Conservation (phyloP, 1,140 invertebrate species). For the Teleogryllus occipitalis region DNA sequence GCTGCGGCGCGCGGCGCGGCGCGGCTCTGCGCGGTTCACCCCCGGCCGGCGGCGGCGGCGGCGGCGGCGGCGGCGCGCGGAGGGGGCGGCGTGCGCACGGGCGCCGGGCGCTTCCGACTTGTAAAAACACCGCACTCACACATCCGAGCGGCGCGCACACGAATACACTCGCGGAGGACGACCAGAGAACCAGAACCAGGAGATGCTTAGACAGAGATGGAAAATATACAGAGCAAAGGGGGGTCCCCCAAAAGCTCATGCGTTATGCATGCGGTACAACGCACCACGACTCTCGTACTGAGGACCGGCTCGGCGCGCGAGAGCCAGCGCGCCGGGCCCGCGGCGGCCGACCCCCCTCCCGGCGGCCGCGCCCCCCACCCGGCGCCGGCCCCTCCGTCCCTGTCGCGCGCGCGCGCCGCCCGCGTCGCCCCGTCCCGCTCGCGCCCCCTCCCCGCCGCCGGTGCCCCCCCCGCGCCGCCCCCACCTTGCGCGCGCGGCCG, state of each 20-base stretch:
- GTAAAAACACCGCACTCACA: slow-evolving; percentile 16
- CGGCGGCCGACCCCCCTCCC: not conserved
- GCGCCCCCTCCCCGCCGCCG: not conserved
- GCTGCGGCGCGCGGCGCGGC: not conserved
- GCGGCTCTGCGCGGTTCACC: too few relatives aligned
- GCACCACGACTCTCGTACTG: slow-evolving; percentile 18
- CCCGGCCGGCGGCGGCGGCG: too few relatives aligned
- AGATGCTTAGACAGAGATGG: slow-evolving; percentile 3
- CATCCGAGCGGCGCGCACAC: slow-evolving; percentile 9
- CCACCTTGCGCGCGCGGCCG: not conserved
- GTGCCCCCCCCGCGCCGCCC: not conserved
- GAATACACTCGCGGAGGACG: not conserved
- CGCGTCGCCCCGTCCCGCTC: not conserved
- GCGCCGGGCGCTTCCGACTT: slow-evolving; percentile 15
- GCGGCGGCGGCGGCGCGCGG: too few relatives aligned
- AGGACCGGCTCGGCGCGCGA: slow-evolving; percentile 5
- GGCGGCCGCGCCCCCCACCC: not conserved
- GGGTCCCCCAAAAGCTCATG: slow-evolving; percentile 36
- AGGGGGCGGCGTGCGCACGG: slow-evolving; percentile 9
- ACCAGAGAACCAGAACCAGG: not conserved
- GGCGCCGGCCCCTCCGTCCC: not conserved
- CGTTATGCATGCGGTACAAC: slow-evolving; percentile 42
- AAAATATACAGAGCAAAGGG: not conserved
- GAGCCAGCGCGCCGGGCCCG: slow-evolving; percentile 4
- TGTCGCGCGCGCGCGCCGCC: not conserved